Conservation (phyloP, 2,797 vertebrate genomes). For the Potorous gilbertii region DNA sequence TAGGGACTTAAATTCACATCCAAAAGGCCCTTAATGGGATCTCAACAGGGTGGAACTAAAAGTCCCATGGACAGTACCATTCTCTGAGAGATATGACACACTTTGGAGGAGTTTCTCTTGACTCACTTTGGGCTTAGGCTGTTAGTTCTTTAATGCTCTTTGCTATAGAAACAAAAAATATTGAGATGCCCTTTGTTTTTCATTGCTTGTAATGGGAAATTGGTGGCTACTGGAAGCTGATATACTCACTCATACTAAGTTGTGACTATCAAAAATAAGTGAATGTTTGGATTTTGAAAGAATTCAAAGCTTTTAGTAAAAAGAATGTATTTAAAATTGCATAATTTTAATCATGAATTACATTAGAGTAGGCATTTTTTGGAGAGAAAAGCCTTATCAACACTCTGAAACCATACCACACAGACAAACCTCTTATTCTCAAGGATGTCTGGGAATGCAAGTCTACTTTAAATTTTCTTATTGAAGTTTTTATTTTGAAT, state of each 20-base stretch:
- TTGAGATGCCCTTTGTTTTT: neutral
- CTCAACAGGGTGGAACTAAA: neutral
- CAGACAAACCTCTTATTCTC: neutral
- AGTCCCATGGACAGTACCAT: neutral
- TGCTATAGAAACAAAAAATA: neutral
- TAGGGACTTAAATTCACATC: neutral
- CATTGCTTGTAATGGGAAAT: neutral
- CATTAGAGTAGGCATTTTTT: neutral
- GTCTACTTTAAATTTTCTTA: constrained; percentile 25
- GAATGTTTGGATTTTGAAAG: neutral
- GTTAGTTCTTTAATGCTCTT: neutral
- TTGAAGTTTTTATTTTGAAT: neutral
- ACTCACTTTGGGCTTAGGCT: neutral
- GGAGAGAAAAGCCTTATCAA: neutral
- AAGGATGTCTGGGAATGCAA: neutral
- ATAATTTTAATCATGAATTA: neutral
- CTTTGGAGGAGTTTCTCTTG: neutral
- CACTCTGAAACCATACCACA: neutral
- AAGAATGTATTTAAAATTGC: neutral
- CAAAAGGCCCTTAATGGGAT: neutral
- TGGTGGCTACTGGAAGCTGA: neutral
- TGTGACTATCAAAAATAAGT: neutral
- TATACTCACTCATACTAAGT: neutral
- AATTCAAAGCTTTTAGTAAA: neutral
- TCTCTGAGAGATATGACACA: neutral